Base-by-base conservation (phyloP, 2,113 vertebrate species). In the Romanogobio albipinnatus region DNA sequence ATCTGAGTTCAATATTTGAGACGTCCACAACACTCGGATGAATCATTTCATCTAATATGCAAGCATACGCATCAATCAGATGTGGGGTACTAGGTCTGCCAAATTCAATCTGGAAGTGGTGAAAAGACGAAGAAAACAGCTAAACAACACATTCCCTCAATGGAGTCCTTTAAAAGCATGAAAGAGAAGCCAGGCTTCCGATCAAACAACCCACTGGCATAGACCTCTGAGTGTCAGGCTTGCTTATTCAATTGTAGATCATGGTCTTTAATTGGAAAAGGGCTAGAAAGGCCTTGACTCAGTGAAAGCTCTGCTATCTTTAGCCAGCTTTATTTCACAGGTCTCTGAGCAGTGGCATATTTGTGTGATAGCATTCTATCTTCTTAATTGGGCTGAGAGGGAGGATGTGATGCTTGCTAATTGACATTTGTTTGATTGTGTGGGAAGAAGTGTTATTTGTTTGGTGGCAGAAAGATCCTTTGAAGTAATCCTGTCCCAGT, bases 371-470 rank as follows among this genome's bases (percentile, higher is more conserved):
- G 33, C 45, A 36, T 66, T 45, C n/a, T 39, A 81, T 81, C 79
- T 26, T 10, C 61, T 58, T 70, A 76, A 58, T 36, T 58, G 49
- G 61, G 10, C 15, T 56, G 33, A 68, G 2, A 36, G 71, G 56
- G 51, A 43, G 39, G 11, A 64, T 58, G 58, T 49, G 76, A 59
- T 61, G 84, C 45, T 85, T 80, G 58, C n/a, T 81, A 81, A 79
- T 80, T 75, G 84, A 75, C 84, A 62, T 85, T 85, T 51, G 66
- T 85, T 62, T 85, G 84, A 74, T 45, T 81, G 76, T 24, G 76
- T 64, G 77, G 77, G 56, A 81, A 36, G 68, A 81, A 24, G 15
- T 3, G 19, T 59, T 74, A 62, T 74, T 80, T 81, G 84, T 85
- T 81, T 85, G 84, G 78, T 80, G 53, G 49, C 49, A 66, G 59